Conservation (phyloP, 2,113 vertebrate species). For the Takifugu flavidus region DNA sequence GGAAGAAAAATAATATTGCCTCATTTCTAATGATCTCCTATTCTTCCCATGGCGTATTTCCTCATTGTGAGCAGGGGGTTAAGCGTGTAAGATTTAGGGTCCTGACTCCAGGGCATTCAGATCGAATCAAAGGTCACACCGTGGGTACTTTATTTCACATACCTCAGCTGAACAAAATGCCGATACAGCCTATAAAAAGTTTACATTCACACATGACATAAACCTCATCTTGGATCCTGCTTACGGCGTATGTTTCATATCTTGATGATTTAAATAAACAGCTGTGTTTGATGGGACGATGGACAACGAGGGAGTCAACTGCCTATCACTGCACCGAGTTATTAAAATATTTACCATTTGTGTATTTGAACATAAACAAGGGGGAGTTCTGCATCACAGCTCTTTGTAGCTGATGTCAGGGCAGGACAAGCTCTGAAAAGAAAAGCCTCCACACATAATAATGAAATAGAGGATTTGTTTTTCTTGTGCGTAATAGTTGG, state of each 20-base stretch:
- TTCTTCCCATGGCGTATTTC: conserved; percentile 61
- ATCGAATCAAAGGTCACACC: conserved; percentile 65
- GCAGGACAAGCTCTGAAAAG: neutral
- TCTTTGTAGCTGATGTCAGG: conserved; percentile 16
- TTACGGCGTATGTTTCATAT: conserved; percentile 52
- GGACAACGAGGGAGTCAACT: conserved; percentile 52
- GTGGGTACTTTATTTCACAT: conserved; percentile 61
- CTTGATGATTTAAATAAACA: conserved; percentile 24
- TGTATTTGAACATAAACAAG: conserved; percentile 58
- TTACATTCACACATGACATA: conserved; percentile 46
- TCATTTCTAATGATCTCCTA: conserved; percentile 64
- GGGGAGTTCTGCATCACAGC: conserved; percentile 29
- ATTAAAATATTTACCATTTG: conserved; percentile 55
- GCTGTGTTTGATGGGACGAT: conserved; percentile 37
- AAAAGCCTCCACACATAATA: neutral
- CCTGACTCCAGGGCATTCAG: conserved; percentile 58
- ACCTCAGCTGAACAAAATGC: conserved; percentile 33
- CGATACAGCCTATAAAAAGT: conserved; percentile 36
- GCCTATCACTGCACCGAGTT: conserved; percentile 47
- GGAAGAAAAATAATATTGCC: conserved; percentile 61
- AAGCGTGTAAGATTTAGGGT: conserved; percentile 63
- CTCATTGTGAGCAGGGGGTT: conserved; percentile 49
- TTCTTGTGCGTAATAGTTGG: conserved; percentile 20
- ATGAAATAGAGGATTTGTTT: conserved; percentile 1
- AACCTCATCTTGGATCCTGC: conserved; percentile 50